These are phyloP conservation scores for Esperia sulphurella DNA, from an alignment of 2,888 invertebrate genomes.

Conservation along the genomic window DNA sequence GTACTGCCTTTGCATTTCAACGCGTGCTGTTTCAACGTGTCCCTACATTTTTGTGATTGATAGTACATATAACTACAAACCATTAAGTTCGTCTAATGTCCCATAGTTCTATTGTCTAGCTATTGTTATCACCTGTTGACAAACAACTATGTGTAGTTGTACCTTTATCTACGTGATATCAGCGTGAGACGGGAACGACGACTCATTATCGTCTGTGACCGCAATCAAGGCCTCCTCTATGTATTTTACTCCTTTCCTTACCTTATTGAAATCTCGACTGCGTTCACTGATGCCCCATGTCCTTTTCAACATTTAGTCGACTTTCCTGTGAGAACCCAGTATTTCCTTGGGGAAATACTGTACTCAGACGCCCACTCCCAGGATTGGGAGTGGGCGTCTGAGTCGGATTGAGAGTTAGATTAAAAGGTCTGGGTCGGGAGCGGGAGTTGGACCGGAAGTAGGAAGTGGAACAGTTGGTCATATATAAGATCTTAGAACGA, in stretches of 20 bases:
- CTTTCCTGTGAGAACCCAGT: no score
- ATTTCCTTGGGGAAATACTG: no score
- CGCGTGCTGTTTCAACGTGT: neutral
- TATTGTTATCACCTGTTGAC: slow-evolving; percentile 32
- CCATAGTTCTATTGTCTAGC: slow-evolving; percentile 25
- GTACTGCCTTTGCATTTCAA: no score
- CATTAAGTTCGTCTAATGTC: slow-evolving; percentile 12
- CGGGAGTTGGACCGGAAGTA: no score
- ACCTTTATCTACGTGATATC: slow-evolving; percentile 13
- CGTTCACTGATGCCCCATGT: no score
- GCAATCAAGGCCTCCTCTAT: slow-evolving; percentile 6
- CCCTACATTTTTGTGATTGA: neutral
- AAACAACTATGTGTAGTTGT: slow-evolving; percentile 37
- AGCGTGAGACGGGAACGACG: slow-evolving; percentile 21
- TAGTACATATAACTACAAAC: neutral
- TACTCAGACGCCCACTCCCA: no score
- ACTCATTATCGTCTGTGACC: slow-evolving; percentile 33
- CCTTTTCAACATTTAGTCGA: no score
- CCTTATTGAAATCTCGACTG: neutral
- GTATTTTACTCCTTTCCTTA: neutral
- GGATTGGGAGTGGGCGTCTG: no score
- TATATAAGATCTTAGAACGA: no score
- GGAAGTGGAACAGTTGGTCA: no score
- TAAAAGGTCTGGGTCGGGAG: no score
- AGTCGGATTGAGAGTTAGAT: no score